Base-by-base conservation (phyloP, 1,140 invertebrate genomes). In the Anadara kagoshimensis region DNA sequence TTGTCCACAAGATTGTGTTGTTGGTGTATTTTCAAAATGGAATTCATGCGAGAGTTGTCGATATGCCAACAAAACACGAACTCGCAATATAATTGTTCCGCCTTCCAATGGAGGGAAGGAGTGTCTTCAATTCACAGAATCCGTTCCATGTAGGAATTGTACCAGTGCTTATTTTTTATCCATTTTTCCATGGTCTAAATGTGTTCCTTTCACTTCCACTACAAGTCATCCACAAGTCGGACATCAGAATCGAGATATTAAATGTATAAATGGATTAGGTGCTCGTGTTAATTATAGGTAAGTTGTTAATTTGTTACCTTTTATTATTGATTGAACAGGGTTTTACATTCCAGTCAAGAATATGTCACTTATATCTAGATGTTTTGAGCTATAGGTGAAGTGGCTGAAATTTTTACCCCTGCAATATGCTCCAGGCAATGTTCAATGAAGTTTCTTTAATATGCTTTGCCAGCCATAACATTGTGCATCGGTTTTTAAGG, bases 1-100 rank as follows among this genome's bases (percentile, higher is more conserved):
- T 61, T 87, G 87, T 75, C 77, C 82, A n/a, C 79, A 82, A 54
- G 68, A 86, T 77, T 93, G 92, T 84, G 91, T 93, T 4, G 89
- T 93, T 56, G 91, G 91, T 70, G 78, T 90, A 36, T 93, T 92
- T 91, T 91, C 91, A 7, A 90, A 92, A 45, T 93, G 92, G 92
- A 91, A 44, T 57, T 67, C 44, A 62, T 80, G 78, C 75, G 78
- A 80, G 73, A 75, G 61, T 36, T 80, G 78, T 68, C 12, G 63
- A 51, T 62, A 67, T 62, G 29, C 78, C 26, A 75, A 75, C 67
- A 75, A 53, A 57, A 78, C 78, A 59, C 65, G 76, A 26, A 75
- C 68, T 8, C 73, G 78, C 29, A 66, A 49, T 26, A 63, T 78
- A 47, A 51, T 80, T 44, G 70, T 80, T 62, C 78, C 78, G 47